phyloP scores from a whole-genome alignment of 2,797 vertebrate species.

The Poeciliopsis infans region DNA sequence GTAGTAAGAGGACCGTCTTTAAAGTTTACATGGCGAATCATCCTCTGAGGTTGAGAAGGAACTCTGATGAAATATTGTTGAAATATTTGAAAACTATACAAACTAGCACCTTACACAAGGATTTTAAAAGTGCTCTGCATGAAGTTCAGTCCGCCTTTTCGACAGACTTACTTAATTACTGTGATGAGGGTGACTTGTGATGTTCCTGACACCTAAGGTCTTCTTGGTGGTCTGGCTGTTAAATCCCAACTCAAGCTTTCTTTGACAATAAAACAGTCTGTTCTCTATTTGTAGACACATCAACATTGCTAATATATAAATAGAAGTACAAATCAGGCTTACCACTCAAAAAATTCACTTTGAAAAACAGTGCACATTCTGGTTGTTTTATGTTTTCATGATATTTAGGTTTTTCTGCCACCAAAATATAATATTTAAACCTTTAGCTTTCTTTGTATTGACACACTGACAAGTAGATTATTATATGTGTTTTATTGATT shows the following conservation, averaged over 20 bases:
- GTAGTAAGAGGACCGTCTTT: background rate
- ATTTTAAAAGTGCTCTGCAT: background rate
- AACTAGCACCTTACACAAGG: background rate
- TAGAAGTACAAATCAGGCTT: background rate
- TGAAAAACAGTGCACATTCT: background rate
- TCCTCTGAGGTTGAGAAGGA: background rate
- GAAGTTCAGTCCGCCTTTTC: background rate
- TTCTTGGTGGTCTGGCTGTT: background rate
- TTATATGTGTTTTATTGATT: background rate
- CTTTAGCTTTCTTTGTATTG: background rate
- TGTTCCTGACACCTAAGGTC: too few species aligned
- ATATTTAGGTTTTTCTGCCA: background rate
- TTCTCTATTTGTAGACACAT: background rate
- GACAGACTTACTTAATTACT: background rate
- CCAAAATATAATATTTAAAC: background rate
- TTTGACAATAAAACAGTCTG: background rate
- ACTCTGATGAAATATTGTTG: background rate
- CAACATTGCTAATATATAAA: background rate
- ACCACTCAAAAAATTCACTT: background rate
- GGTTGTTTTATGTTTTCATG: background rate
- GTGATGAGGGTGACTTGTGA: background rate
- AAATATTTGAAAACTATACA: background rate
- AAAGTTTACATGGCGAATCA: background rate
- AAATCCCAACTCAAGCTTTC: background rate
- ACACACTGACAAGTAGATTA: background rate